Percentiles rank a stretch among this genome's conserved stretches.
phyloP scores from a whole-genome alignment of 1,140 invertebrate genomes.

The Listronotus bonariensis region DNA sequence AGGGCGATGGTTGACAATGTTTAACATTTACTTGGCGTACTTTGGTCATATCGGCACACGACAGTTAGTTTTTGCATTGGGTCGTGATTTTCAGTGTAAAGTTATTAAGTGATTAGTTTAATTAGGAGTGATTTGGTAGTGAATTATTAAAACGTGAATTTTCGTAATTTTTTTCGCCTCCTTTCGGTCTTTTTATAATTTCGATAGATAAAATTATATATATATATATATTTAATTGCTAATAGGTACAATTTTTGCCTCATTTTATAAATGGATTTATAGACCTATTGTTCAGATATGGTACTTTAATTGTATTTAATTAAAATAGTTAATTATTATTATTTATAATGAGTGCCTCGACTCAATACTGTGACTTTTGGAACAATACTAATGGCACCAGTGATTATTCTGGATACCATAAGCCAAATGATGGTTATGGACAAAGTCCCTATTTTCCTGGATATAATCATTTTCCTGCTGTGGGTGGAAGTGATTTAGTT shows the following conservation, averaged over 20 bases:
- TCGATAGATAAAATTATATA: too few species aligned
- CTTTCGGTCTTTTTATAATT: too few species aligned
- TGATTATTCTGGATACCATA: slow-evolving; percentile 3
- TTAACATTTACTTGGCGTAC: slow-evolving; percentile 52
- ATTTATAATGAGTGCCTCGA: slow-evolving; percentile 40
- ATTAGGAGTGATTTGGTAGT: too few species aligned
- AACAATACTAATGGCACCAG: neutral
- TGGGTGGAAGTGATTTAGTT: neutral
- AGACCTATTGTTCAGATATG: too few species aligned
- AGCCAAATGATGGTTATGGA: slow-evolving; percentile 2
- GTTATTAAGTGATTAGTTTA: too few species aligned
- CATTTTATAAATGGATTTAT: too few species aligned
- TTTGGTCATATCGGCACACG: slow-evolving; percentile 42
- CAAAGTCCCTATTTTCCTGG: slow-evolving; percentile 5
- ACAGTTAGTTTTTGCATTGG: slow-evolving; percentile 9
- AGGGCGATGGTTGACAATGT: slow-evolving; percentile 54
- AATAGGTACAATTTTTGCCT: too few species aligned
- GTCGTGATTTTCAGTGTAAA: neutral
- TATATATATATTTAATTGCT: too few species aligned
- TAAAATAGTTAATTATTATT: too few species aligned
- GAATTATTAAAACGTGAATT: too few species aligned
- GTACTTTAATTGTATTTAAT: too few species aligned
- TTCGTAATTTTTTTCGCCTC: too few species aligned
- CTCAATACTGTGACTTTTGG: slow-evolving; percentile 41
- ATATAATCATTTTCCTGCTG: slow-evolving; percentile 8